Evolutionary conservation across 2,113 vertebrate genomes (phyloP), one percentile per base, ranked within the genome.

Genomic region (Oxyura jamaicensis): DNA sequence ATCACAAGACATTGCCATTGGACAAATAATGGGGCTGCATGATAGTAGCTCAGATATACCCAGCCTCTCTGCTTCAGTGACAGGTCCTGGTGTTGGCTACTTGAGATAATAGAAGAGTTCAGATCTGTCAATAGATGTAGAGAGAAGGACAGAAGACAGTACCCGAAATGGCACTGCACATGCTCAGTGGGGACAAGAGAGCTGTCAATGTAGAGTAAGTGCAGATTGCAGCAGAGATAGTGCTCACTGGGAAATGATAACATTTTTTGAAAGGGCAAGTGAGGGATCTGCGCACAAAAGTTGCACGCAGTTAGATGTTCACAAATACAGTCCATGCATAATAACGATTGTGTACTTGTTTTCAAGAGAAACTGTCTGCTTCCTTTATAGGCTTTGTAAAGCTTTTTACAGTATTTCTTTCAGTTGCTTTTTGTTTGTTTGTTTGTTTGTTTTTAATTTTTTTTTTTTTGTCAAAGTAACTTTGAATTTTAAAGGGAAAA

Each of bases 81-180:
- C 93, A 98, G 92, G 71, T 86, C 90, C 79, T 92, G 66, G 84
- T 97, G 84, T 96, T 96, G 97, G 85, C 84, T 96, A 41, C 95
- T 92, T 90, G 91, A 96, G 95, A 97, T 96, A 88, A 95, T 25
- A 75, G 83, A 83, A 86, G 87, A 95, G 92, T 91, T 95, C 90
- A 96, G 89, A 94, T 96, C 46, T 63, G 48, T 96, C 96, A 92
- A 58, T 76, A 86, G 82, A 91, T 69, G 77, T 4, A 41, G 78
- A 15, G 22, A 25, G 53, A 82, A 84, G 85, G 84, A 91, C 74
- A 81, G 0, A 31, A 77, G 83, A 78, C 46, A 12, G 59, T 52
- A 52, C 67, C 33, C 0, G 10, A 97, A 97, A 97, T 87, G 95
- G 83, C 86, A 86, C 35, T 59, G 71, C 52, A 48, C 60, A 78